Percentiles rank a stretch among this genome's conserved stretches.
These are phyloP conservation scores for Smutsia gigantea DNA, from an alignment of 2,797 vertebrate species.

Conservation along the genomic window DNA sequence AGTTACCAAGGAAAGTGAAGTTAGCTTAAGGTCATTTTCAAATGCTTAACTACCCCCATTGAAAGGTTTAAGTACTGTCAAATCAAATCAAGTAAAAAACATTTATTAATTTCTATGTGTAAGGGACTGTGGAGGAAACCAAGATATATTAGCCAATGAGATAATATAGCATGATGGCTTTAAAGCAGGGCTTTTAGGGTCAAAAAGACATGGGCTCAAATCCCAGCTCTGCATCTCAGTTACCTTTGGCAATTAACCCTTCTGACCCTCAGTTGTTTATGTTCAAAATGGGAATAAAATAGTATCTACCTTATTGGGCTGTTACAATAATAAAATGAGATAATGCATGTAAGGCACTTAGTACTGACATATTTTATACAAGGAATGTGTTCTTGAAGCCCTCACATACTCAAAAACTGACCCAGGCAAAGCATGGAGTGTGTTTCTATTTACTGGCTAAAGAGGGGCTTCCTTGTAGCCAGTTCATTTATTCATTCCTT, in stretches of 20 bases:
- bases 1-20: not conserved
- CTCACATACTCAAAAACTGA: not conserved
- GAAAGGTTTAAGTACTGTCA: not conserved
- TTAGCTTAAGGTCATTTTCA: not conserved
- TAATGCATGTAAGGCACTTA: not conserved
- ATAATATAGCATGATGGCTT: not conserved
- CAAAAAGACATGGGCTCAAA: not conserved
- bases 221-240: not conserved
- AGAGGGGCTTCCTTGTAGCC: not conserved
- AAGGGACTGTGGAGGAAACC: not conserved
- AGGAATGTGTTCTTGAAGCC: not conserved
- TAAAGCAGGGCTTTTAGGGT: not conserved
- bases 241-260: not conserved
- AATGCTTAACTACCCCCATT: not conserved
- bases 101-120: not conserved
- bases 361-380: not conserved
- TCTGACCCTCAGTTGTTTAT: not conserved
- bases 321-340: conserved; percentile 21
- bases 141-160: not conserved
- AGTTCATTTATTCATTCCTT: not conserved
- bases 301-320: not conserved
- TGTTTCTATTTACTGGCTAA: not conserved
- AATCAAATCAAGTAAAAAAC: not conserved
- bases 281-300: not conserved
- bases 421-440: not conserved